A percentile compares a stretch with the other conserved stretches of the same genome.
phyloP scores from a whole-genome alignment of 2,113 vertebrate species.

The Oenanthe melanoleuca region DNA sequence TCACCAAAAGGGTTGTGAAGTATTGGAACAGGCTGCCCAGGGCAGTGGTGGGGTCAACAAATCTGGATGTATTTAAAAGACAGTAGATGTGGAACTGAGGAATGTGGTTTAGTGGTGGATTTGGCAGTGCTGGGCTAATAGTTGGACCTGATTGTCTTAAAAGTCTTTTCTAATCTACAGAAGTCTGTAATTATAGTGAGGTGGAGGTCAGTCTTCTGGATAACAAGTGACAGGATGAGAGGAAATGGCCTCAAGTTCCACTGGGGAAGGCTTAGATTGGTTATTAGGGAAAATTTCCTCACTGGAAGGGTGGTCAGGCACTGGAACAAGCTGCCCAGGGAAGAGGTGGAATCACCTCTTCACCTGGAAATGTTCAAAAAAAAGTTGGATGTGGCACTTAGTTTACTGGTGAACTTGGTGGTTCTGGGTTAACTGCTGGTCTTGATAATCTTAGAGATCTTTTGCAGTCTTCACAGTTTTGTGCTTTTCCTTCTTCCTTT shows the following conservation, averaged over 20 bases:
- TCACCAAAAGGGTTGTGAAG: background rate
- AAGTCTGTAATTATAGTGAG: background rate
- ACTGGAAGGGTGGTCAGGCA: background rate
- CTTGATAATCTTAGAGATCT: fast-evolving
- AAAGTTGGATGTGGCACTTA: too few relatives aligned
- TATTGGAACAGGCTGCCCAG: background rate
- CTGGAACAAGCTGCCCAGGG: background rate
- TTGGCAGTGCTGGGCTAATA: background rate
- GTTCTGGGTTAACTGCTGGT: background rate
- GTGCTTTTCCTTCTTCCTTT: background rate
- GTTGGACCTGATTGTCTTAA: too few relatives aligned
- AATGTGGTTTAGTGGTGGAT: background rate
- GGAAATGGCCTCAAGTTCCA: background rate
- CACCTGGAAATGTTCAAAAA: background rate
- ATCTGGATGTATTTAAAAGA: background rate
- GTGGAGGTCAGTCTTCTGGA: background rate
- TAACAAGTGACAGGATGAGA: background rate
- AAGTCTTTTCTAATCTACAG: background rate
- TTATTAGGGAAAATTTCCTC: background rate
- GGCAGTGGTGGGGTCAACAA: background rate
- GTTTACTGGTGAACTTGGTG: background rate
- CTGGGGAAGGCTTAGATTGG: background rate
- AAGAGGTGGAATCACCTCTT: background rate
- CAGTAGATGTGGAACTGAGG: background rate
- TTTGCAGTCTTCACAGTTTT: background rate